phyloP scores from a whole-genome alignment of 2,888 invertebrate genomes.

The Apotomis turbidana region DNA sequence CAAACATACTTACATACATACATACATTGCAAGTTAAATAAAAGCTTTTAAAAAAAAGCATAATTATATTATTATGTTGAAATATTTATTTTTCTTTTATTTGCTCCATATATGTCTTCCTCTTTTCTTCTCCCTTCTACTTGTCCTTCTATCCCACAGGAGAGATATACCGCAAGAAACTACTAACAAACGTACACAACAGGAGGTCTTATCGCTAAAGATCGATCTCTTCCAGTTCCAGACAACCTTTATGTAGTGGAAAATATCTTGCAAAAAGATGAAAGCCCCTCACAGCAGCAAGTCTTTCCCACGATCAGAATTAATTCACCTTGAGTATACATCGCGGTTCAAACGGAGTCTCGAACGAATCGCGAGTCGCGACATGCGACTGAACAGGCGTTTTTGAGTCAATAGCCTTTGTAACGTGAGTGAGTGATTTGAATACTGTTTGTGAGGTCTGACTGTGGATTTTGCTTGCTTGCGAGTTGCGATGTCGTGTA shows the following conservation, averaged over 20 bases:
- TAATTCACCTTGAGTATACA: constrained; percentile 59
- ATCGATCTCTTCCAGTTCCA: not conserved
- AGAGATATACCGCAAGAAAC: too few species aligned
- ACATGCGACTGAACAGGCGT: constrained; percentile 46
- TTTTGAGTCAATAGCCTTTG: constrained; percentile 22
- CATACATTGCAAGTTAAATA: too few species aligned
- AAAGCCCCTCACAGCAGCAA: not conserved
- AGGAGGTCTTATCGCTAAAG: too few species aligned
- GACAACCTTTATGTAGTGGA: not conserved
- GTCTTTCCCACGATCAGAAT: constrained; percentile 48
- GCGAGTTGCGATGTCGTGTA: not conserved
- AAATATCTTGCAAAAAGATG: too few species aligned
- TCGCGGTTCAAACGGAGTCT: constrained; percentile 45
- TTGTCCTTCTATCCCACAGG: too few species aligned
- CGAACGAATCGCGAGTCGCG: constrained; percentile 32
- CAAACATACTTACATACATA: too few species aligned
- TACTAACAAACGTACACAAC: too few species aligned
- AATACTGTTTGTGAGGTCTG: constrained; percentile 8
- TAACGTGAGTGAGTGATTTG: constrained; percentile 9
- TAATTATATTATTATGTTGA: too few species aligned
- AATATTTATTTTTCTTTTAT: too few species aligned
- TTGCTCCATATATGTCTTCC: too few species aligned
- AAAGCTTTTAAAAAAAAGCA: too few species aligned
- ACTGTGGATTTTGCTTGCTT: not conserved
- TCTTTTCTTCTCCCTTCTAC: too few species aligned